Evolutionary conservation across 1,140 invertebrate species (phyloP), one percentile per base, ranked within the genome.

Genomic region (Achroia grisella): DNA sequence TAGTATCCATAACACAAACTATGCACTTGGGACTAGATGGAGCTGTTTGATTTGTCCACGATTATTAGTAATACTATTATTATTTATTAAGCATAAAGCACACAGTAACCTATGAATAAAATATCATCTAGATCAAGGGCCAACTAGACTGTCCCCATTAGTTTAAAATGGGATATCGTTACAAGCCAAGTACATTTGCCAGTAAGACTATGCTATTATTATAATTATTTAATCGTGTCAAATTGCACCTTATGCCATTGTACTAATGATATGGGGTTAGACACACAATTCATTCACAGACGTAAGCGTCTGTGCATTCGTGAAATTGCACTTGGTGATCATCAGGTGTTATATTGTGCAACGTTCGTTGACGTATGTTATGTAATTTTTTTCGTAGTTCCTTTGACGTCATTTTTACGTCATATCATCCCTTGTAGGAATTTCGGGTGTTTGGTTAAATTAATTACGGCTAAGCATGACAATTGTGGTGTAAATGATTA

Each of bases 41-140:
- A n/a, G n/a, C n/a, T n/a, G n/a, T n/a, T n/a, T n/a, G n/a, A n/a
- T n/a, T n/a, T n/a, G n/a, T n/a, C n/a, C n/a, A n/a, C n/a, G n/a
- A n/a, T n/a, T n/a, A n/a, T n/a, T n/a, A n/a, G n/a, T n/a, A n/a
- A n/a, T n/a, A n/a, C n/a, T n/a, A n/a, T n/a, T 23, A 23, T 23
- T 6, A 23, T 23, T 23, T 23, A 23, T 23, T 3, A 6, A 23
- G 17, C 17, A 3, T n/a, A n/a, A n/a, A n/a, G 6, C 17, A 2
- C 6, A 23, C 6, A 23, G 2, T 45, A 56, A 54, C 55, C 62
- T 69, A 55, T 53, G 52, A 17, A 15, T 17, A 10, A 37, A 37
- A 37, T 37, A n/a, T 37, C 14, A 78, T 68, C 73, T 69, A 62
- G 75, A 66, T 76, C 75, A 76, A 72, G 75, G 74, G 68, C 67